phyloP scores from a whole-genome alignment of 2,888 invertebrate species.

The Cetonia aurata region DNA sequence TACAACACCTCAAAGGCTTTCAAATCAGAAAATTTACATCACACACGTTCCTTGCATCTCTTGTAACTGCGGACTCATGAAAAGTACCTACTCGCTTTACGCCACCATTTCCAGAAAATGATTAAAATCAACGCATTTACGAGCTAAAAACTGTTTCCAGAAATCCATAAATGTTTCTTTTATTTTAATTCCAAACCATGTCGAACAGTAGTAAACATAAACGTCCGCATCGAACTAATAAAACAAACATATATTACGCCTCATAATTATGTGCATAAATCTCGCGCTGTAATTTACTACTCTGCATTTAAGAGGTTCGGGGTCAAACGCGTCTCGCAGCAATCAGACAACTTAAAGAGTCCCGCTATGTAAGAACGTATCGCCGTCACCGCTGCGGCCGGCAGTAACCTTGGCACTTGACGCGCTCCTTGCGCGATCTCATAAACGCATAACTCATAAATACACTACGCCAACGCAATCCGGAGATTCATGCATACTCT shows the following conservation, averaged over 20 bases:
- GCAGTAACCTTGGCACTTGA: constrained; percentile 9
- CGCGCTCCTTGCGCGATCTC: background rate
- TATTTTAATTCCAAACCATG: constrained; percentile 2
- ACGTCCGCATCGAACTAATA: background rate
- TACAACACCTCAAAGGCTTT: no score
- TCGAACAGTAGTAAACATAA: constrained; percentile 13
- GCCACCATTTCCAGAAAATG: no score
- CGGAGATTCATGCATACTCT: no score
- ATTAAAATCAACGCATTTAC: no score
- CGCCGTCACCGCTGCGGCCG: background rate
- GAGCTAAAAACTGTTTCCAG: no score
- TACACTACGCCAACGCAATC: no score
- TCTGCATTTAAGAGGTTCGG: background rate
- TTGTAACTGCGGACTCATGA: no score
- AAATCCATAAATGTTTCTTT: no score
- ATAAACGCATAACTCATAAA: background rate
- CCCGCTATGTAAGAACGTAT: constrained; percentile 1
- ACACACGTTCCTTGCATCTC: no score
- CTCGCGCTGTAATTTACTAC: background rate
- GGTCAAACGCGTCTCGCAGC: background rate
- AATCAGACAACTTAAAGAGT: constrained; percentile 3
- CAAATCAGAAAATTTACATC: no score
- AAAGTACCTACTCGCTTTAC: no score
- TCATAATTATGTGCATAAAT: constrained; percentile 16
- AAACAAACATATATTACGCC: constrained; percentile 22